A percentile compares a stretch with the other conserved stretches of the same genome.
Conservation (phyloP, 2,797 vertebrate genomes). For the Sarcophilus harrisii region DNA sequence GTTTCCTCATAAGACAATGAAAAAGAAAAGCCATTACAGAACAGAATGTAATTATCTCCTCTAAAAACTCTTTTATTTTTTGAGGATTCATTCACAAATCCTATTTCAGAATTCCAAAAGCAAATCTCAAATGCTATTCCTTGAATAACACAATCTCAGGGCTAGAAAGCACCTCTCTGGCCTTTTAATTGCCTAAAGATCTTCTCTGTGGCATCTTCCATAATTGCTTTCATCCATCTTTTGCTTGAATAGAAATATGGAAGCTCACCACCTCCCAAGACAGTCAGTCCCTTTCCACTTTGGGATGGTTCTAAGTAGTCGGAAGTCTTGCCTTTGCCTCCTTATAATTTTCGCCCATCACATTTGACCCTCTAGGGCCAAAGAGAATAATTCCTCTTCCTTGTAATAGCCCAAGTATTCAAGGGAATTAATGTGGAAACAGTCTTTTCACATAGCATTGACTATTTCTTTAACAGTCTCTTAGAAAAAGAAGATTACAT, state of each 20-base stretch:
- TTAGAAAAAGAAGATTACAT: not conserved
- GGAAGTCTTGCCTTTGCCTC: not conserved
- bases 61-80: not conserved
- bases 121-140: conserved; percentile 15
- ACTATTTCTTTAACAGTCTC: not conserved
- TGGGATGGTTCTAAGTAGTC: not conserved
- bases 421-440: not conserved
- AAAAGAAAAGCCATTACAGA: not conserved
- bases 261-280: not conserved
- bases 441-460: not conserved
- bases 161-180: not conserved
- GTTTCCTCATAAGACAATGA: not conserved
- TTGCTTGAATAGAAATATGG: not conserved
- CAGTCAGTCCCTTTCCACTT: not conserved
- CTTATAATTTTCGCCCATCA: not conserved
- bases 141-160: not conserved
- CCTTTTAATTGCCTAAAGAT: not conserved
- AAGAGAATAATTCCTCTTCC: not conserved
- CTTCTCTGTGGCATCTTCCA: not conserved
- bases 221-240: not conserved
- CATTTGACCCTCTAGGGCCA: not conserved
- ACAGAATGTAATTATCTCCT: not conserved
- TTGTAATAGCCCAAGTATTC: not conserved
- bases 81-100: conserved; percentile 28
- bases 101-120: conserved; percentile 18